Percentiles rank a stretch among this genome's conserved stretches.
Conservation (phyloP, 2,113 vertebrate species). For the Eulacestoma nigropectus region DNA sequence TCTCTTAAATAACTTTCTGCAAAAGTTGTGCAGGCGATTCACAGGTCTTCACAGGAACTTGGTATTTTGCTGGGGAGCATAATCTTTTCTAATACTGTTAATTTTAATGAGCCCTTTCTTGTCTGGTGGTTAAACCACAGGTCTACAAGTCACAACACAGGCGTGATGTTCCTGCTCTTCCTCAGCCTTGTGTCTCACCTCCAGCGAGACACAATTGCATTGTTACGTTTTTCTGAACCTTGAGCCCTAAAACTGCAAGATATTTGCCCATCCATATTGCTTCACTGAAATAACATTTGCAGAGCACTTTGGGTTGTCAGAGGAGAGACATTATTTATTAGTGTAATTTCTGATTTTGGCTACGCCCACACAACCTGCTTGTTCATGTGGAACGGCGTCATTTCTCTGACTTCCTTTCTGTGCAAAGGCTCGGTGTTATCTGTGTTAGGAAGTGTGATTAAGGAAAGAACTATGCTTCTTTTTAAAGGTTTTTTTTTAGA, state of each 20-base stretch:
- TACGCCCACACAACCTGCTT: constrained; percentile 16
- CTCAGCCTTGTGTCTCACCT: not conserved
- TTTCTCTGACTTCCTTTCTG: constrained; percentile 48
- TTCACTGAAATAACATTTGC: not conserved
- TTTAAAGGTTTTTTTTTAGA: not conserved
- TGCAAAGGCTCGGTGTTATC: constrained; percentile 3
- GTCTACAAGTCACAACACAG: constrained; percentile 3
- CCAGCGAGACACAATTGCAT: not conserved
- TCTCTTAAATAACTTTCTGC: not conserved
- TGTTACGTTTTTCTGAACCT: not conserved
- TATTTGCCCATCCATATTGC: not conserved
- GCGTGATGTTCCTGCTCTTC: not conserved
- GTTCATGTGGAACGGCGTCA: constrained; percentile 14
- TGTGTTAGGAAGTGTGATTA: not conserved
- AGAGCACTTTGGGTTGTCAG: not conserved
- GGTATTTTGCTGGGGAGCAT: constrained; percentile 13
- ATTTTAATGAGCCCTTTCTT: constrained; percentile 48
- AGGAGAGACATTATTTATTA: constrained; percentile 19
- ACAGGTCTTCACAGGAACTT: constrained; percentile 37
- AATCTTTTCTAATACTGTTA: constrained; percentile 26
- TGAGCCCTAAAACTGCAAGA: not conserved
- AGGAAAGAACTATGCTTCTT: constrained; percentile 4
- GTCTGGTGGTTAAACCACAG: constrained; percentile 49
- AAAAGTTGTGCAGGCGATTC: not conserved
- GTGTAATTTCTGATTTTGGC: not conserved